These are phyloP conservation scores for Listrodromus nycthemerus DNA, from an alignment of 2,888 invertebrate species.

Conservation along the genomic window DNA sequence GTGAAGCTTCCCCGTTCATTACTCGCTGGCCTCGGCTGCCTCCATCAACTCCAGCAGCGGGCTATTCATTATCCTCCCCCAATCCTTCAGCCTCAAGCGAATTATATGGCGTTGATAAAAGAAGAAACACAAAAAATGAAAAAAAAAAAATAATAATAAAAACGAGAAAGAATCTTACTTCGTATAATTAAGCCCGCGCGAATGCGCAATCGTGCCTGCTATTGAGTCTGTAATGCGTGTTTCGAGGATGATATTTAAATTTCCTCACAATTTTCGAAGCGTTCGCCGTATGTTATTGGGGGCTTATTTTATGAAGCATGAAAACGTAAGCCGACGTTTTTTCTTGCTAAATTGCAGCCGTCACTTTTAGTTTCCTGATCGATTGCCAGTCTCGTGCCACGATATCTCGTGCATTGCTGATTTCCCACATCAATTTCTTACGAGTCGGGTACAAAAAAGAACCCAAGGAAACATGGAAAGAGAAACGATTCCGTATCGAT, in stretches of 20 bases:
- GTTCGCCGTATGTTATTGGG: background rate
- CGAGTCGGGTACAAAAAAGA: background rate
- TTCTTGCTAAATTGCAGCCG: background rate
- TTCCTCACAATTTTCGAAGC: background rate
- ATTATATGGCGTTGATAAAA: slow-evolving; percentile 24
- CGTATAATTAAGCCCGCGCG: slow-evolving; percentile 35
- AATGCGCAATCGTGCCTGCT: slow-evolving; percentile 27
- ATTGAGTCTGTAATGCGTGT: slow-evolving; percentile 1
- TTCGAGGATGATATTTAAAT: background rate
- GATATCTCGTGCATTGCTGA: background rate
- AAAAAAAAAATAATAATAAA: background rate
- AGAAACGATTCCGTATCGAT: background rate
- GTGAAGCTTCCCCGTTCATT: slow-evolving; percentile 49
- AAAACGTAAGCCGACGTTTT: background rate
- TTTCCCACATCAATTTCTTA: background rate
- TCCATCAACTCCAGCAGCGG: slow-evolving; percentile 20
- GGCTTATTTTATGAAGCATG: background rate
- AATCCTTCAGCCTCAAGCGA: slow-evolving; percentile 38
- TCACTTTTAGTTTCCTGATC: background rate
- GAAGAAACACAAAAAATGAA: background rate
- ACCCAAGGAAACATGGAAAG: background rate
- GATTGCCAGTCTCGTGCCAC: background rate
- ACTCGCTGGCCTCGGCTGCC: slow-evolving; percentile 18
- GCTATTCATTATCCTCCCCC: slow-evolving; percentile 37
- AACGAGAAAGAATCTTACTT: background rate